Conservation (phyloP, 2,888 invertebrate genomes). For the Eucera pruinosa region DNA sequence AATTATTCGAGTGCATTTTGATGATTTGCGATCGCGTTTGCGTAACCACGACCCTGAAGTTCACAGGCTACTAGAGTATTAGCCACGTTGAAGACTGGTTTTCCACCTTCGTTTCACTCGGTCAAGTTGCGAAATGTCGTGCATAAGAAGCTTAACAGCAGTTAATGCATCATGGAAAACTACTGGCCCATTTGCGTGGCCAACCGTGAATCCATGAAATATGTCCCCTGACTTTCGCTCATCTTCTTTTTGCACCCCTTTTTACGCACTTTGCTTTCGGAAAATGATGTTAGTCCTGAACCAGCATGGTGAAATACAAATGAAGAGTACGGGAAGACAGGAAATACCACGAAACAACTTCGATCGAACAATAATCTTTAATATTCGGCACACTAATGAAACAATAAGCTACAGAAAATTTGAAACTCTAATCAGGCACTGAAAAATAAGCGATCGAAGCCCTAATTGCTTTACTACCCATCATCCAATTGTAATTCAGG, state of each 20-base stretch:
- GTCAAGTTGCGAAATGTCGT: constrained; percentile 35
- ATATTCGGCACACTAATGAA: too few species aligned
- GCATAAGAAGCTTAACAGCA: constrained; percentile 30
- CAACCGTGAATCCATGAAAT: constrained; percentile 27
- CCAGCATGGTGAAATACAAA: too few species aligned
- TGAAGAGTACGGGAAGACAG: too few species aligned
- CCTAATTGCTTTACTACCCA: too few species aligned
- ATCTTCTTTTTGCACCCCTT: not conserved
- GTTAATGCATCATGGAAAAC: constrained; percentile 37
- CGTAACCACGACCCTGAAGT: constrained; percentile 49
- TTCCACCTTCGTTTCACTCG: constrained; percentile 15
- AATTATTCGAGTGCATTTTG: constrained; percentile 8
- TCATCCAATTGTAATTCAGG: too few species aligned
- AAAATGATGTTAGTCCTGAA: not conserved
- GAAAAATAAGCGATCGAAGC: too few species aligned
- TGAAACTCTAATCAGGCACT: too few species aligned
- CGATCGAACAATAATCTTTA: too few species aligned
- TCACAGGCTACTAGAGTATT: constrained; percentile 34
- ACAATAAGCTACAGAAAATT: too few species aligned
- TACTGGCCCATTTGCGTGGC: constrained; percentile 38
- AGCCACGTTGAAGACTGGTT: constrained; percentile 20
- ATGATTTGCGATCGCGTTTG: not conserved
- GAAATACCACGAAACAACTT: too few species aligned
- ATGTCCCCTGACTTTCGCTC: constrained; percentile 2
- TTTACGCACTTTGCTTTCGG: not conserved